Base-by-base conservation (phyloP, 2,888 invertebrate species). In the Platycnemis pennipes region DNA sequence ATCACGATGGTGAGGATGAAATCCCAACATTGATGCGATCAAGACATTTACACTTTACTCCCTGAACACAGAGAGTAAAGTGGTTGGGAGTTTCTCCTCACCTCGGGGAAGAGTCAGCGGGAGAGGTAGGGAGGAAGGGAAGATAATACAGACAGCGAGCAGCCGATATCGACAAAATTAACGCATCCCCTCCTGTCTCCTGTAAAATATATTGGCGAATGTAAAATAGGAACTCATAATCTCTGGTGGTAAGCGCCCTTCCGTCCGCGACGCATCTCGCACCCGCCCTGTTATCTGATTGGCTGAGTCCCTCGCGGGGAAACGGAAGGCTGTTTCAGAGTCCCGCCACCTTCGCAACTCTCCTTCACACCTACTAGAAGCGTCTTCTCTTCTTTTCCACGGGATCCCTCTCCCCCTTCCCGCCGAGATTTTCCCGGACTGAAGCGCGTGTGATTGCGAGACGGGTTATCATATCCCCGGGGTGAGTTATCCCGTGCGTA, bases 281-380 rank as follows among this genome's bases (percentile, higher is more conserved):
- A 31, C 42, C 7, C 11, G 42, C 53, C 56, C 56, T 56, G 56
- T 89, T 89, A 89, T 89, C 89, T 89, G 53, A 53, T 77, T 77
- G 77, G 77, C 77, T 37, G 77, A 31, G 31, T 11, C 77, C 77
- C 37, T 42, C 42, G 45, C 87, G 46, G n/a, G n/a, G 87, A 44
- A 87, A 63, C 42, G 89, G 46, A 53, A 89, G 89, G 89, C 56
- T 89, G 3, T 53, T 53, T 56, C 8, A 16, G 8, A 13, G 26
- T 2, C 37, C n/a, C 69, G 16, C 77, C 77, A 37, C 77, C 77
- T 77, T 37, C 77, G 37, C 77, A 37, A 77, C 77, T 77, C 26
- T 77, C 77, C 31, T 31, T 77, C 77, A 77, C 77, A 37, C 77
- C 77, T 26, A 26, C 22, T 5, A 37, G 26, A 31, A 37, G 77